Percentiles rank a stretch among this genome's conserved stretches.
Conservation (phyloP, 2,113 vertebrate species). For the Chamaea fasciata region DNA sequence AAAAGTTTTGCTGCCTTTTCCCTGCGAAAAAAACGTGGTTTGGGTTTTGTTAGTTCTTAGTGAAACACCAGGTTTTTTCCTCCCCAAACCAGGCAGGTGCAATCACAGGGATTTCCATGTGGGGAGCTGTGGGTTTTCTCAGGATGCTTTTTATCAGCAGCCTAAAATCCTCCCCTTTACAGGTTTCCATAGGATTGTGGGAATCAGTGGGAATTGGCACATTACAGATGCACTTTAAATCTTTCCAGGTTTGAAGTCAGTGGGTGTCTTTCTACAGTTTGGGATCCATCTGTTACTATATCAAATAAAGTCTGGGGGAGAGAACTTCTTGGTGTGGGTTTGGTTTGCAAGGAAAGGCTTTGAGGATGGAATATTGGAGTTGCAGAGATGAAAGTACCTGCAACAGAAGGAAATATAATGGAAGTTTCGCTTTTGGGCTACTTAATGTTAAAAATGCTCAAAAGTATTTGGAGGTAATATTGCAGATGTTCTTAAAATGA, state of each 20-base stretch:
- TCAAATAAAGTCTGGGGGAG: neutral
- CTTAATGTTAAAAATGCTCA: neutral
- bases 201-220: neutral
- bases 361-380: neutral
- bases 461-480: neutral
- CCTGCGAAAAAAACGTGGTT: neutral
- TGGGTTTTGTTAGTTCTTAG: neutral
- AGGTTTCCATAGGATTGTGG: neutral
- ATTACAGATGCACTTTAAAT: slow-evolving; percentile 37
- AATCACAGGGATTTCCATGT: neutral
- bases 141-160: neutral
- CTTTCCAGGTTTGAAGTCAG: slow-evolving; percentile 32
- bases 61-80: neutral
- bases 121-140: neutral
- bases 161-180: neutral
- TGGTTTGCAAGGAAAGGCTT: neutral
- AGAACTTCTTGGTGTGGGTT: neutral
- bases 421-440: neutral
- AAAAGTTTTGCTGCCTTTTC: neutral
- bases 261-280: slow-evolving; percentile 11
- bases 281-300: slow-evolving; percentile 40
- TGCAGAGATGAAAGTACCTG: neutral
- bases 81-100: neutral
- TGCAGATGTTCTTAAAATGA: neutral
- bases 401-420: neutral